Evolutionary conservation across 2,797 vertebrate species (phyloP).

Genomic region (Protonibea diacanthus): DNA sequence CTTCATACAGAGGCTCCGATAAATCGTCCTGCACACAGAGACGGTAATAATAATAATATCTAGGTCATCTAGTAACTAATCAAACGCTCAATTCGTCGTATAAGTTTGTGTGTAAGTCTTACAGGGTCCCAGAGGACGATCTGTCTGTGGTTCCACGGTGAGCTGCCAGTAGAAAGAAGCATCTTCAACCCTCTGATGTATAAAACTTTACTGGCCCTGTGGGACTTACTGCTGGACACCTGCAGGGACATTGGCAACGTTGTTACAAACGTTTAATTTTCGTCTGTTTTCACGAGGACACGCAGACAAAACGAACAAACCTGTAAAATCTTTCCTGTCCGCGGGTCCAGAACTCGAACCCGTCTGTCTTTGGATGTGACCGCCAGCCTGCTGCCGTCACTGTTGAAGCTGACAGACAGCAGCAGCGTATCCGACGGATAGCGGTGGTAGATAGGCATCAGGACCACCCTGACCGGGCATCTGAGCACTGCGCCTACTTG

Average conservation of each 20-base stretch:
- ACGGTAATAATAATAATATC: too few species aligned
- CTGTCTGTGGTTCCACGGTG: slow-evolving; percentile 95
- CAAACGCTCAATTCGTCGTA: too few species aligned
- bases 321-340: slow-evolving; percentile 86
- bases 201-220: slow-evolving; percentile 90
- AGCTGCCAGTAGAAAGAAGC: slow-evolving; percentile 92
- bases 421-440: slow-evolving; percentile 85
- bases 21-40: slow-evolving; percentile 85
- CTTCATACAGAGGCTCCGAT: slow-evolving; percentile 89
- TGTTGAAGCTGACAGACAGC: slow-evolving; percentile 94
- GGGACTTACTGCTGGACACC: slow-evolving; percentile 87
- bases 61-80: too few species aligned
- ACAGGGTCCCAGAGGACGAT: slow-evolving; percentile 94
- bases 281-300: neutral
- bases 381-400: slow-evolving; percentile 91
- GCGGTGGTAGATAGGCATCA: slow-evolving; percentile 64
- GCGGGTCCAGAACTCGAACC: slow-evolving; percentile 90
- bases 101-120: slow-evolving; percentile 20
- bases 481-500: slow-evolving; percentile 81
- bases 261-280: fast-evolving
- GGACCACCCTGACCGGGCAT: slow-evolving; percentile 87
- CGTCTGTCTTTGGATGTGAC: slow-evolving; percentile 92
- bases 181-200: slow-evolving; percentile 90
- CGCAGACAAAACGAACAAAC: slow-evolving; percentile 64
- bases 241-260: slow-evolving; percentile 54